These are phyloP conservation scores for Steinernema khuongi DNA, from an alignment of 1,140 invertebrate species.

Conservation along the genomic window DNA sequence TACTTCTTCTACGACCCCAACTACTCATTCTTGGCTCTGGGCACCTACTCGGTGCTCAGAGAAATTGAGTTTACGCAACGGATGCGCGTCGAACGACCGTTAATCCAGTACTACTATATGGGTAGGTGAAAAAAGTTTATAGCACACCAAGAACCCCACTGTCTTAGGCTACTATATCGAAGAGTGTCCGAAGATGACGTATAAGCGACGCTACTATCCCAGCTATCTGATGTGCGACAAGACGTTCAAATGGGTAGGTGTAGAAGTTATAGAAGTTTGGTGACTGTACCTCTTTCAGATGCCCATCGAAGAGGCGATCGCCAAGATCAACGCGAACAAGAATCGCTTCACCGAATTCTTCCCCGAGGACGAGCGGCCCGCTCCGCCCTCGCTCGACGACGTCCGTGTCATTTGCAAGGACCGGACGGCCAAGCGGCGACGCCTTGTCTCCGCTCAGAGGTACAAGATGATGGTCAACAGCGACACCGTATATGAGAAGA, in stretches of 20 bases:
- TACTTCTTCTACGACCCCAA: conserved; percentile 97
- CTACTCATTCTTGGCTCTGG: conserved; percentile 77
- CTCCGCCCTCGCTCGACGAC: not conserved
- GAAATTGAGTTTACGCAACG: conserved; percentile 77
- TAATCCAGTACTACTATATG: conserved; percentile 88
- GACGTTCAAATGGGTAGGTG: conserved; percentile 78
- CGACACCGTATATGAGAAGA: not conserved
- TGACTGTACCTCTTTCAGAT: conserved; percentile 34
- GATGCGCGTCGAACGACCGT: conserved; percentile 65
- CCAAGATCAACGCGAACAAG: conserved; percentile 36
- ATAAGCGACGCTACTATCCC: conserved; percentile 71
- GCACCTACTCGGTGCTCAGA: conserved; percentile 61
- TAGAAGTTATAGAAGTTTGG: not conserved
- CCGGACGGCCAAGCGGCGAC: not conserved
- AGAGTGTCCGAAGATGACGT: conserved; percentile 91
- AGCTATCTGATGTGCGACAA: conserved; percentile 91
- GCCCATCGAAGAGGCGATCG: conserved; percentile 40
- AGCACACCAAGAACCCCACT: no score
- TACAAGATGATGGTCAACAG: not conserved
- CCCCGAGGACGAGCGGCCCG: conserved; percentile 19
- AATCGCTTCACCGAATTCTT: conserved; percentile 42
- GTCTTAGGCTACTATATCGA: conserved; percentile 99
- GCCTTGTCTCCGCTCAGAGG: not conserved
- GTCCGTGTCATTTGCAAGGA: not conserved
- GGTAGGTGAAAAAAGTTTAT: no score